Base-by-base conservation (phyloP, 2,113 vertebrate species). In the Poecilia latipinna region DNA sequence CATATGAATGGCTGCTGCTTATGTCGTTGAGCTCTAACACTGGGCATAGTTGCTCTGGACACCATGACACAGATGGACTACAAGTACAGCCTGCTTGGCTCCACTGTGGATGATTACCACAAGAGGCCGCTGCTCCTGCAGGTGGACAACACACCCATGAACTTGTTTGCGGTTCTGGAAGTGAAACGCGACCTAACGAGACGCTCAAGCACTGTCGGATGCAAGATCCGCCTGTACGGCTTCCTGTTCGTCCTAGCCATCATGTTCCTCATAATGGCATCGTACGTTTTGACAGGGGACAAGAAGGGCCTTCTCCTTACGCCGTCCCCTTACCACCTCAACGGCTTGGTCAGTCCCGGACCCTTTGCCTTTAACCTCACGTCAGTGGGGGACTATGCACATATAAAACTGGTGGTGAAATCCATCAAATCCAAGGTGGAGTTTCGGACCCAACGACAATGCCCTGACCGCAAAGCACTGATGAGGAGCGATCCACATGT, bases 231-330 rank as follows among this genome's bases (percentile, higher is more conserved):
- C 26, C 67, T 97, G 77, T 98, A 95, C 85, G 95, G 96, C 86
- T 92, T 98, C 42, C 48, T 97, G 19, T 95, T 96, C 65, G 96
- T 95, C 57, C 37, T 98, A 82, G 80, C 95, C 15, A 93, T 97
- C 74, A 95, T 94, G 90, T 96, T 96, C 69, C 73, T 98, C 84
- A 96, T 98, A 92, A 96, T 94, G 92, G 96, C 96, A 10, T 98
- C 97, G 0, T 98, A 99, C 81, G 85, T 97, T 24, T 93, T 99
- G 86, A 96, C 96, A 19, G 96, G 96, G 65, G 95, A 95, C 88
- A 96, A 94, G 83, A 95, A 95, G 0, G 93, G 95, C 29, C 94
- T 97, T 17, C 85, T 96, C 75, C 88, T 96, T 74, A 94, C 96
- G 17, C 92, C 96, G 0, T 97, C 96, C 2, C 94, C 96, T 24